These are phyloP conservation scores for Aleiodes testaceus DNA, from an alignment of 2,888 invertebrate genomes.

Conservation along the genomic window DNA sequence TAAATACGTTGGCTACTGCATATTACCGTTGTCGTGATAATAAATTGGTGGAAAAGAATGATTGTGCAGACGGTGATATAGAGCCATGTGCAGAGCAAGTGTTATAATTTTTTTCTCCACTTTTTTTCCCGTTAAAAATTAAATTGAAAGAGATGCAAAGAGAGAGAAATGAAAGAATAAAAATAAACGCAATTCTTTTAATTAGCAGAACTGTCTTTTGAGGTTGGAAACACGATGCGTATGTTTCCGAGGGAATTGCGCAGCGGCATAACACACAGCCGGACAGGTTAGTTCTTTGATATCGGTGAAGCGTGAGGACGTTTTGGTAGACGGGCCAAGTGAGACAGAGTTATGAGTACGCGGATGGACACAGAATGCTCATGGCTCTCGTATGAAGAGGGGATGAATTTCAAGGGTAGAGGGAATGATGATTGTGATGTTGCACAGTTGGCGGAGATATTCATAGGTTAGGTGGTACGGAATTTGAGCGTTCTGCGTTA, in stretches of 20 bases:
- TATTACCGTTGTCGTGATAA: slow-evolving; percentile 59
- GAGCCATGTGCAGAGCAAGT: slow-evolving; percentile 24
- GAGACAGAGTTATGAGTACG: slow-evolving; percentile 48
- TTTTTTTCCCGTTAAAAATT: slow-evolving; percentile 9
- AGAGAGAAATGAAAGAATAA: background rate
- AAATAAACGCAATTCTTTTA: slow-evolving; percentile 6
- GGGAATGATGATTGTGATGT: slow-evolving; percentile 71
- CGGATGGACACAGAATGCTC: slow-evolving; percentile 44
- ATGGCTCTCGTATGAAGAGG: slow-evolving; percentile 14
- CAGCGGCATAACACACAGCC: slow-evolving; percentile 49
- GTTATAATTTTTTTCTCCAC: background rate
- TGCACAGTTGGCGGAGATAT: slow-evolving; percentile 62
- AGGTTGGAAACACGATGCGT: background rate
- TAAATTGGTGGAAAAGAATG: slow-evolving; percentile 63
- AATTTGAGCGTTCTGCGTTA: slow-evolving; percentile 58
- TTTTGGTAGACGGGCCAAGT: slow-evolving; percentile 61
- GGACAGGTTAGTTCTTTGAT: slow-evolving; percentile 68
- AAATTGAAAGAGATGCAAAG: background rate
- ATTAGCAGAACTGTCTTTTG: slow-evolving; percentile 17
- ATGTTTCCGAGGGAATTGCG: background rate
- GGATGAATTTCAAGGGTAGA: slow-evolving; percentile 42
- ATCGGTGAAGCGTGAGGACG: slow-evolving; percentile 72
- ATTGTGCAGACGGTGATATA: slow-evolving; percentile 50
- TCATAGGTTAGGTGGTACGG: slow-evolving; percentile 57
- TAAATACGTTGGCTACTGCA: slow-evolving; percentile 66